Conservation (phyloP, 2,113 vertebrate species). For the Pampusana beccarii region DNA sequence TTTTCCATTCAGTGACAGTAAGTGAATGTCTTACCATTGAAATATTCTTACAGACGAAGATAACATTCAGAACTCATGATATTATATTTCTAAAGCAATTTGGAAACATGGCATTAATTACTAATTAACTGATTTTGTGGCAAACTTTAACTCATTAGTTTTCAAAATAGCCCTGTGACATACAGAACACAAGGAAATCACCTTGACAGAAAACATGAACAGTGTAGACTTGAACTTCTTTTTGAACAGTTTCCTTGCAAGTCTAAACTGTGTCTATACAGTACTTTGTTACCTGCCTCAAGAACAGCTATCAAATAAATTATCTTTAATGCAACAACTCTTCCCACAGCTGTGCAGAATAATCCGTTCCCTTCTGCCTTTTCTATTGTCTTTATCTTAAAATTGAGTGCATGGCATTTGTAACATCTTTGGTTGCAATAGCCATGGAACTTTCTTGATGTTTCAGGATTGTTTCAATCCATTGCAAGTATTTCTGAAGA, state of each 20-base stretch:
- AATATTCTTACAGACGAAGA: neutral
- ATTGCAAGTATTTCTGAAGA: neutral
- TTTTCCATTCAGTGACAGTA: neutral
- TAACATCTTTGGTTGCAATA: neutral
- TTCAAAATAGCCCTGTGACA: neutral
- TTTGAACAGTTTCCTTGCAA: neutral
- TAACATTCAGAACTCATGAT: neutral
- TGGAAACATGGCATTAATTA: neutral
- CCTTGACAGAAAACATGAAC: neutral
- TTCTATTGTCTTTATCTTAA: neutral
- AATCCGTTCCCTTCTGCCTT: neutral
- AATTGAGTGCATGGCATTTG: accelerated
- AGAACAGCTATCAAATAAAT: neutral
- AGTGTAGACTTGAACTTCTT: neutral
- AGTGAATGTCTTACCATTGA: neutral
- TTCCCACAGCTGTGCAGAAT: neutral
- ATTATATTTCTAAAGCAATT: neutral
- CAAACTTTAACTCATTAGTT: neutral
- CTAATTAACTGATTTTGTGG: neutral
- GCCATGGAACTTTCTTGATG: neutral
- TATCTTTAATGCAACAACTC: neutral
- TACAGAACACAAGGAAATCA: neutral
- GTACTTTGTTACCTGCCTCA: neutral
- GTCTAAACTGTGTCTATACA: neutral
- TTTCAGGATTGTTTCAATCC: neutral